Evolutionary conservation across 2,888 invertebrate species (phyloP), one percentile per base, ranked within the genome.

Genomic region (Ecliptopera silaceata): DNA sequence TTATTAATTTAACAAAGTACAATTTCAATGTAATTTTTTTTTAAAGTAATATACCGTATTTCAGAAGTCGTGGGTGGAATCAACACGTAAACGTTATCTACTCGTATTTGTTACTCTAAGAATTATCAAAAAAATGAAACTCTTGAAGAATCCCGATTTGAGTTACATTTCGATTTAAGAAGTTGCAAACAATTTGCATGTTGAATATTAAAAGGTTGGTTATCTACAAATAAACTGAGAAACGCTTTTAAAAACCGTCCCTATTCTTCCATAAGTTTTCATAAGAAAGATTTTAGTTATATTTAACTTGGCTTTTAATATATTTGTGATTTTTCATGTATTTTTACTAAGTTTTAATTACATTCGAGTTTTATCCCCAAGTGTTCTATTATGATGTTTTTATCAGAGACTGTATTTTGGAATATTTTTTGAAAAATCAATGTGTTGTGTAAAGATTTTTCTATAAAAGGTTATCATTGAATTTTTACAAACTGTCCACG

Each of bases 101-200:
- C 38, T 15, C 13, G 1, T 3, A 12, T 3, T 32, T 17, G 44
- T 46, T 42, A 39, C 47, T 61, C 53, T 43, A 1, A 31, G 47
- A 32, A 58, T 26, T 26, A 20, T 56, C 55, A 44, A 43, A 55
- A 63, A 64, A 64, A 56, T 45, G 46, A 62, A 66, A 66, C 59
- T 62, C 64, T 56, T 54, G 31, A 55, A 52, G 65, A 62, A 64
- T 67, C 57, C 56, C 64, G 62, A 67, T 66, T 63, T 63, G 64
- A 66, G 71, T 72, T 75, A 75, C 73, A 77, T 83, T 86, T 79
- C 79, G 77, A 82, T 86, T 82, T 77, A 75, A 74, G 74, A 82
- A 85, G 75, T 77, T 66, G 65, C 73, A 49, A 83, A 86, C 82
- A 86, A 88, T 87, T 88, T 88, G 84, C 86, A 87, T 86, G 79